Evolutionary conservation across 2,888 invertebrate genomes (phyloP).

Genomic region (Acrobasis consociella): DNA sequence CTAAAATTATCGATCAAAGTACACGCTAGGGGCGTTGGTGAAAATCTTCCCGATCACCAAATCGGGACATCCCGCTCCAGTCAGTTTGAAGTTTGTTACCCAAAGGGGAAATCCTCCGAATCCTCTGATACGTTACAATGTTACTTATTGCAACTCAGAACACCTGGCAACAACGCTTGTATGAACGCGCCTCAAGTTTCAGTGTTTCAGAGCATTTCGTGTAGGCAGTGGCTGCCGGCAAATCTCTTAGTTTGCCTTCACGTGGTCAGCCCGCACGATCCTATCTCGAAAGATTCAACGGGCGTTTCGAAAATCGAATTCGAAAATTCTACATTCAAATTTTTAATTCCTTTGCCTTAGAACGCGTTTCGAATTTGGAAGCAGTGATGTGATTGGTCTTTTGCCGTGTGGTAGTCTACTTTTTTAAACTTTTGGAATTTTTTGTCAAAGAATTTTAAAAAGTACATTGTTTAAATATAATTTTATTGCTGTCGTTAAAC

Average conservation of each 20-base stretch:
- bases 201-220: conserved; percentile 43
- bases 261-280: conserved; percentile 31
- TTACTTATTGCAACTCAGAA: no score
- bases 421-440: neutral
- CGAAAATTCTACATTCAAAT: neutral
- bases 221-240: conserved; percentile 27
- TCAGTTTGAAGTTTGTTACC: no score
- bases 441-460: neutral
- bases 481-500: neutral
- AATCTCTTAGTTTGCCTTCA: conserved; percentile 36
- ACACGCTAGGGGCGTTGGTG: no score
- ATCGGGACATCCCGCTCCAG: no score
- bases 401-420: neutral
- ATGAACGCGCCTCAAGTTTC: conserved; percentile 43
- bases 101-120: no score
- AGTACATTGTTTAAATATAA: neutral
- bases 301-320: conserved; percentile 19
- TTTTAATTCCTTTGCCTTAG: conserved; percentile 8
- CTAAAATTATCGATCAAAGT: no score
- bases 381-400: conserved; percentile 22
- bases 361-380: conserved; percentile 19
- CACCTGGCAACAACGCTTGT: no score
- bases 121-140: no score
- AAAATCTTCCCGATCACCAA: no score
- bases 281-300: conserved; percentile 4